Base-by-base conservation (phyloP, 2,797 vertebrate genomes). In the Perodicticus potto region DNA sequence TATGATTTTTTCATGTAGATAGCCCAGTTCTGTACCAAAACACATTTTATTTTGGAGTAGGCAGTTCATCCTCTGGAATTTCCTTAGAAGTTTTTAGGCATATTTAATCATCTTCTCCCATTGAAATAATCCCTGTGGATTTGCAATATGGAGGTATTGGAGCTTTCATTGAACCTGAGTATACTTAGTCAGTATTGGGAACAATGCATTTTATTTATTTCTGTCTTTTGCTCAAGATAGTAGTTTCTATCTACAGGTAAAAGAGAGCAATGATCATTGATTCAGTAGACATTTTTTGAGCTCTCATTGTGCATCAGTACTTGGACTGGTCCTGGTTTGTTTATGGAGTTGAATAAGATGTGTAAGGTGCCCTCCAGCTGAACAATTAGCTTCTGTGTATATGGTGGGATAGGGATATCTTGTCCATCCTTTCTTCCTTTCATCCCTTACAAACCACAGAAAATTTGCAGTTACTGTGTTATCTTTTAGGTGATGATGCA, bases 41-140 rank as follows among this genome's bases (percentile, higher is more conserved):
- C 6, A 83, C 16, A 76, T 93, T 86, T 93, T 29, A 95, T 29
- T 93, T 80, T 93, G 72, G 34, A n/a, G 23, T 80, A 89, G 34
- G 43, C 37, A 78, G 67, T 94, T 73, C 88, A 59, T 94, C 70
- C 25, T 94, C 45, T 19, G 80, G 27, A 55, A 40, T 86, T 63
- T 34, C 67, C 23, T 84, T 34, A 61, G 59, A 93, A 17, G 20
- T 81, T 89, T 95, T 86, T 74, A 93, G 53, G 27, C n/a, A 59
- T 93, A 69, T 74, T 93, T 20, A 89, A 0, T 65, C 17, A 89
- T 25, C 12, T 67, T 89, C 67, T 74, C 43, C 12, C 3, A 49
- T 86, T 86, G 87, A 91, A 92, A 83, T 95, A 87, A 95, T 86
- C 61, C 14, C 1, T 43, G 9, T 49, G 40, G 20, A 80, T 73